Conservation (phyloP, 2,113 vertebrate species). For the Etheostoma spectabile region DNA sequence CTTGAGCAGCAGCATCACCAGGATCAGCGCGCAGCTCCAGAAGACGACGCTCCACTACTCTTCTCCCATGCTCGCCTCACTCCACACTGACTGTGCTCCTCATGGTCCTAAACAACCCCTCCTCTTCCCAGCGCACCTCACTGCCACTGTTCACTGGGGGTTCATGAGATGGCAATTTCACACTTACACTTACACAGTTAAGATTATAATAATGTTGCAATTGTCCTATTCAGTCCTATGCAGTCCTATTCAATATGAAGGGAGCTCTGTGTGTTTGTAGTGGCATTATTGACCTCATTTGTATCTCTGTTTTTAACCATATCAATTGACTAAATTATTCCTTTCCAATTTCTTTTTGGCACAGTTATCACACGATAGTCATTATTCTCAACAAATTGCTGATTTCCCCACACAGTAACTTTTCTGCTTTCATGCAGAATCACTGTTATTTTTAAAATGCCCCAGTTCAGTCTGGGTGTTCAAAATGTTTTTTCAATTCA, state of each 20-base stretch:
- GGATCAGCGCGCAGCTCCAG: slow-evolving; percentile 20
- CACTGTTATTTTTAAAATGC: background rate
- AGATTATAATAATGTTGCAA: background rate
- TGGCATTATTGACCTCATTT: background rate
- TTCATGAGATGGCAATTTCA: slow-evolving; percentile 1
- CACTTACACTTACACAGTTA: background rate
- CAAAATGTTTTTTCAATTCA: background rate
- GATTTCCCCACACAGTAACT: background rate
- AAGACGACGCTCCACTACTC: slow-evolving; percentile 45
- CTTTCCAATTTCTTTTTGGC: background rate
- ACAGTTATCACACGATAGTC: background rate
- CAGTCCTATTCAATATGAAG: too few relatives aligned
- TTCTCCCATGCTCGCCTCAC: slow-evolving; percentile 45
- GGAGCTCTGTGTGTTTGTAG: background rate
- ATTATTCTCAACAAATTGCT: background rate
- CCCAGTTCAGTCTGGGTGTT: background rate
- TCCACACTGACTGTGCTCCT: slow-evolving; percentile 26
- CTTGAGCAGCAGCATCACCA: slow-evolving; percentile 45
- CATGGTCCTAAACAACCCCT: slow-evolving; percentile 69
- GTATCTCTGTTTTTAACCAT: background rate
- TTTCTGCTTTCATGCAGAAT: background rate
- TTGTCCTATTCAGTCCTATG: too few relatives aligned
- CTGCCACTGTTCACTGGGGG: background rate
- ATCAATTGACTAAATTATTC: background rate
- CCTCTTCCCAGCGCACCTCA: background rate